A percentile compares a stretch with the other conserved stretches of the same genome.
Evolutionary conservation across 2,113 vertebrate genomes (phyloP).

Genomic region (Brachypteracias leptosomus): DNA sequence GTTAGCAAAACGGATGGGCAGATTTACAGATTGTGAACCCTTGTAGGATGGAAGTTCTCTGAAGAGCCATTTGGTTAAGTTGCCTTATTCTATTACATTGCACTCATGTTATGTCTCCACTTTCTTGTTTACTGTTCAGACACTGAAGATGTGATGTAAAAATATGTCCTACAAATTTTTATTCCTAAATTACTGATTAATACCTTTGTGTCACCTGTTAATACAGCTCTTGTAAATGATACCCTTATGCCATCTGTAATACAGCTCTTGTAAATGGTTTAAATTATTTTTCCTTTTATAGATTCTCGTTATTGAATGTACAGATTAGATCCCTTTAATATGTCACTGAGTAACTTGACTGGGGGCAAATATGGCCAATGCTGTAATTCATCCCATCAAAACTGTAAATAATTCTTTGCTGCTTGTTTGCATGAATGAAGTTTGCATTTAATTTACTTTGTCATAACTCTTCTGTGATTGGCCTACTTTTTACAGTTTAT

Average conservation of each 20-base stretch:
- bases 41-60: neutral
- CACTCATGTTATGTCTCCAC: constrained; percentile 37
- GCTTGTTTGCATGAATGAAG: constrained; percentile 68
- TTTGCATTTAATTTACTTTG: constrained; percentile 57
- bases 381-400: constrained; percentile 55
- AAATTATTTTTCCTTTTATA: constrained; percentile 79
- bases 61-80: constrained; percentile 64
- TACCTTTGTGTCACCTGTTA: constrained; percentile 66
- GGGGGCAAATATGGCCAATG: constrained; percentile 25
- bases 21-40: neutral
- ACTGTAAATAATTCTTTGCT: constrained; percentile 61
- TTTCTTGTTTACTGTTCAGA: constrained; percentile 68
- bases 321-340: constrained; percentile 65
- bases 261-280: constrained; percentile 76
- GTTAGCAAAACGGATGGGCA: neutral
- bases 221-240: constrained; percentile 74
- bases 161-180: constrained; percentile 69
- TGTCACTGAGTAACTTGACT: constrained; percentile 38
- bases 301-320: constrained; percentile 64
- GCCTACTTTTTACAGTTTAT: constrained; percentile 61
- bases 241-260: constrained; percentile 67
- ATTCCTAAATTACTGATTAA: constrained; percentile 62
- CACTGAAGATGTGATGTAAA: constrained; percentile 71
- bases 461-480: constrained; percentile 33
- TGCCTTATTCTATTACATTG: constrained; percentile 70